Conservation (phyloP, 2,797 vertebrate genomes). For the Thunnus albacares region DNA sequence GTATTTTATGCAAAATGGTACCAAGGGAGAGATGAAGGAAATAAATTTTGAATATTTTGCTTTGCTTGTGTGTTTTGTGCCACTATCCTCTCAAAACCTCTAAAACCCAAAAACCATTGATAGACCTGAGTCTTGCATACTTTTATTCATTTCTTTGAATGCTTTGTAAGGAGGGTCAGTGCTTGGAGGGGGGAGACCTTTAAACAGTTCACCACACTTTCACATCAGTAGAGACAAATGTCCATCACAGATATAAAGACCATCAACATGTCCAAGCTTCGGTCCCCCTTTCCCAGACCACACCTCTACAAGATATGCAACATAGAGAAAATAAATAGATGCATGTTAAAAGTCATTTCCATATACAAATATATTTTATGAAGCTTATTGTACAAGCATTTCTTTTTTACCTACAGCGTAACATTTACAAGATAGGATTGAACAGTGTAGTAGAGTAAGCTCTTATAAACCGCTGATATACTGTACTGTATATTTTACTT, state of each 20-base stretch:
- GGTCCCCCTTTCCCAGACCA: slow-evolving; percentile 48
- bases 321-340: slow-evolving; percentile 94
- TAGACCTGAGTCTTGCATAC: slow-evolving; percentile 66
- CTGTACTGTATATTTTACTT: slow-evolving; percentile 50
- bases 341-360: slow-evolving; percentile 88
- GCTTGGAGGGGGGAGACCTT: slow-evolving; percentile 61
- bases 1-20: background rate
- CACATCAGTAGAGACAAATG: slow-evolving; percentile 74
- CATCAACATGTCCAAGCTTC: slow-evolving; percentile 25
- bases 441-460: slow-evolving; percentile 69
- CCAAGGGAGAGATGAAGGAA: background rate
- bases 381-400: slow-evolving; percentile 90
- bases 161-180: slow-evolving; percentile 69
- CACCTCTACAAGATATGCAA: slow-evolving; percentile 80
- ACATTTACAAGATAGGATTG: slow-evolving; percentile 84
- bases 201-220: slow-evolving; percentile 63
- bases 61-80: slow-evolving; percentile 16
- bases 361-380: slow-evolving; percentile 93
- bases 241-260: slow-evolving; percentile 66
- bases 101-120: background rate
- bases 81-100: background rate
- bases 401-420: slow-evolving; percentile 80
- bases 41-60: background rate
- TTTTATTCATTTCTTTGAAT: slow-evolving; percentile 87
- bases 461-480: slow-evolving; percentile 59